Evolutionary conservation across 1,140 invertebrate species (phyloP).

Genomic region (Tetragnatha versicolor): DNA sequence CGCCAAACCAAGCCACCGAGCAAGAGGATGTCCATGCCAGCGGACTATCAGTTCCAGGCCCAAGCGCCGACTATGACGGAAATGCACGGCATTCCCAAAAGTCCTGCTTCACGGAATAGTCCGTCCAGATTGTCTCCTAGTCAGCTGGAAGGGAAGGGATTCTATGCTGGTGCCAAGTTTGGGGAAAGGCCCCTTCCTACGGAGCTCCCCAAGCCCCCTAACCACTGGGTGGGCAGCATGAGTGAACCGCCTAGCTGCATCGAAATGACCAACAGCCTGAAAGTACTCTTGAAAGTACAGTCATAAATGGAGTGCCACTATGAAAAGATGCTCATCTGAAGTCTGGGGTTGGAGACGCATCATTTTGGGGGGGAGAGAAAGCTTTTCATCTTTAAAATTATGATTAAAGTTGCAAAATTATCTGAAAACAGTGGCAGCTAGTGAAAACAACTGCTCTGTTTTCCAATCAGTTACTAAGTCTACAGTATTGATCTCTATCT

Average conservation of each 20-base stretch:
- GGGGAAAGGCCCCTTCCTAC: conserved; percentile 37
- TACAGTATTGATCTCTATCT: no score
- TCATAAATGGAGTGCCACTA: conserved; percentile 45
- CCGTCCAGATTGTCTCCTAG: conserved; percentile 49
- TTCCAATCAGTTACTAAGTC: no score
- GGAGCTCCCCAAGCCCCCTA: conserved; percentile 34
- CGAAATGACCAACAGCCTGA: conserved; percentile 39
- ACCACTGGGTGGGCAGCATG: conserved; percentile 31
- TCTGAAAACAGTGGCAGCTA: no score
- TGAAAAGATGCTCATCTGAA: background rate
- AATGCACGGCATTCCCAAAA: no score
- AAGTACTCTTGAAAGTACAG: conserved; percentile 43
- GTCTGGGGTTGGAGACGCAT: conserved; percentile 26
- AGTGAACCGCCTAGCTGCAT: conserved; percentile 16
- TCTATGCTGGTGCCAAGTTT: conserved; percentile 51
- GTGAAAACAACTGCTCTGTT: no score
- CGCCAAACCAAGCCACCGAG: background rate
- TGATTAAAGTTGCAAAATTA: no score
- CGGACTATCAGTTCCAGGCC: background rate
- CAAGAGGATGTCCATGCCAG: conserved; percentile 2
- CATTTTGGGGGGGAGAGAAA: no score
- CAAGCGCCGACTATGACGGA: no score
- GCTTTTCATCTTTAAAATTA: no score
- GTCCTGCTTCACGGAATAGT: conserved; percentile 21
- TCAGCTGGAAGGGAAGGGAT: conserved; percentile 19